Base-by-base conservation (phyloP, 2,888 invertebrate genomes). In the Stegophylla sp. region DNA sequence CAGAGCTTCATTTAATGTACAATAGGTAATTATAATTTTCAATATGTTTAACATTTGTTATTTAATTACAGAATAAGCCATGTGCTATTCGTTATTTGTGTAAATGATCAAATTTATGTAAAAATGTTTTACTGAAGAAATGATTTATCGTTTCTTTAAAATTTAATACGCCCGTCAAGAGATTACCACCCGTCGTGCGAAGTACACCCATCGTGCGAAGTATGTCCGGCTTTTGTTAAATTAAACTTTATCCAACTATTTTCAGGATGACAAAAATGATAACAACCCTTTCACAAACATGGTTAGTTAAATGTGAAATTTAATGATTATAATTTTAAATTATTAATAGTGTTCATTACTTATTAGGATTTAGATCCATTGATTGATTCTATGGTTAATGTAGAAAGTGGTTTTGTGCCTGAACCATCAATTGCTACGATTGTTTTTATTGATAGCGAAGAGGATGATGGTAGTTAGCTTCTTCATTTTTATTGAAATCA, bases 381-480 rank as follows among this genome's bases (percentile, higher is more conserved):
- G 15, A 0, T 79, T 41, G 9, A 79, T 61, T 51, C 48, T 61
- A 51, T 23, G 9, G 43, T 69, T 48, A 61, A 34, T 59, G 69
- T 79, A 13, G 79, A 79, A 71, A 48, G 34, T 71, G 79, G 34
- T 20, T 20, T 28, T 59, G 23, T 51, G 5, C 79, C 67, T 23
- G 61, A 79, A 61, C 79, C 79, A 9, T 71, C 48, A 17, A 48
- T 13, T 48, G 79, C 79, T 34, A 61, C 34, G 3, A 23, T 61
- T 61, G 79, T 79, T 63, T 79, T 23, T 48, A 79, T 79, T 26
- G 67, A 66, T 17, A 59, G 45, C 2, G 67, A 79, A 34, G 79
- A 77, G 5, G 34, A 69, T 79, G 71, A 71, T n/a, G n/a, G n/a
- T 48, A 20, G 51, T 75, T 53, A 74, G 10, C 34, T 12, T 3